Conservation (phyloP, 2,113 vertebrate genomes). For the Bubalus kerabau region DNA sequence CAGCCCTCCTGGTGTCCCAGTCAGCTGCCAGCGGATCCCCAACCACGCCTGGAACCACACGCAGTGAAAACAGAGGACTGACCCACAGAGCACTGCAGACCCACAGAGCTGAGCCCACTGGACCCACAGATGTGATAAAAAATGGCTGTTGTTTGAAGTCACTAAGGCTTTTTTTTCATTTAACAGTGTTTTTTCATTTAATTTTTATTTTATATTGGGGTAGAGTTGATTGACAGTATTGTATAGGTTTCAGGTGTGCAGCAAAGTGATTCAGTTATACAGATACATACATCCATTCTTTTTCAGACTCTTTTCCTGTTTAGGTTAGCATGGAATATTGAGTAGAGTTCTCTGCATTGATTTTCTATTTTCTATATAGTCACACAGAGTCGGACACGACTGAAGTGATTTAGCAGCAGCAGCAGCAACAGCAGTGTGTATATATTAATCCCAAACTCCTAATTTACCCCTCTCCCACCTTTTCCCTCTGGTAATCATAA, state of each 20-base stretch:
- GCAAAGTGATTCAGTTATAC: neutral
- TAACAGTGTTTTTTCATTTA: neutral
- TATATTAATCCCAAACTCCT: neutral
- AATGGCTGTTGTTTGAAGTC: neutral
- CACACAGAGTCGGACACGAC: no score
- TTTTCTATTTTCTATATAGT: neutral
- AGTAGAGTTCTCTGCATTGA: neutral
- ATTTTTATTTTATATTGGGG: neutral
- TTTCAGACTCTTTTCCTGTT: neutral
- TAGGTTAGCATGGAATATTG: neutral
- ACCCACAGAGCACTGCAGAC: neutral
- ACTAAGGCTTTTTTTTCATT: neutral
- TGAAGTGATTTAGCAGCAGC: no score
- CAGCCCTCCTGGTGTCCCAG: neutral
- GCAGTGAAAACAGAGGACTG: neutral
- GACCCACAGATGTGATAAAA: accelerated
- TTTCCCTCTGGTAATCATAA: neutral
- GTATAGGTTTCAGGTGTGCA: neutral
- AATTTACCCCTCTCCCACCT: neutral
- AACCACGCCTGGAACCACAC: neutral
- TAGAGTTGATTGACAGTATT: neutral
- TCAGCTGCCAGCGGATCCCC: neutral
- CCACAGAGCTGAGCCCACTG: neutral
- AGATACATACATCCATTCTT: neutral
- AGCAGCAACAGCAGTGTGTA: neutral